Conservation (phyloP, 2,797 vertebrate genomes). For the Hyperoplus immaculatus region DNA sequence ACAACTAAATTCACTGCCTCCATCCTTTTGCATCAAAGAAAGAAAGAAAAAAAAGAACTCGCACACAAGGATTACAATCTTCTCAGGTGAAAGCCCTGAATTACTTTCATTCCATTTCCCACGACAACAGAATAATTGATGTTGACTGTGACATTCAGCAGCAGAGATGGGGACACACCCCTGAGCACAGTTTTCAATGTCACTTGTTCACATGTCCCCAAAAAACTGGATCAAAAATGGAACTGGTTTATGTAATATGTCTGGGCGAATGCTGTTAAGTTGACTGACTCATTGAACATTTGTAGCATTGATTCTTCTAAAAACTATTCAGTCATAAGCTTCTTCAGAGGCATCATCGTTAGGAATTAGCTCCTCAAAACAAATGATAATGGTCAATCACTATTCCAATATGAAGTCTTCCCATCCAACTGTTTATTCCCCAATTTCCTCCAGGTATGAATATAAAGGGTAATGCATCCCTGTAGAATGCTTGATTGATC, state of each 20-base stretch:
- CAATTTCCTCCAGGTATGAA: neutral
- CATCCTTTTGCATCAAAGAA: conserved; percentile 16
- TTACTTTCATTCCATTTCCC: conserved; percentile 31
- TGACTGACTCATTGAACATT: conserved; percentile 16
- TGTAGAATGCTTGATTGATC: neutral
- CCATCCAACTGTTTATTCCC: neutral
- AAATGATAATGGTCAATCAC: conserved; percentile 5
- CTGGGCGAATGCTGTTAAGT: conserved; percentile 21
- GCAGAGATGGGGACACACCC: conserved; percentile 5
- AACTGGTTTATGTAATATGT: conserved; percentile 36
- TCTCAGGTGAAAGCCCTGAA: conserved; percentile 16
- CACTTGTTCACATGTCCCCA: conserved; percentile 12
- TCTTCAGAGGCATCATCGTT: conserved; percentile 1
- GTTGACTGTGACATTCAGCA: conserved; percentile 26
- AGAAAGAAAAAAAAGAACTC: neutral
- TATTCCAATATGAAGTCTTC: neutral
- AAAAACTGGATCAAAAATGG: conserved; percentile 33
- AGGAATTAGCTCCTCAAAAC: conserved; percentile 23
- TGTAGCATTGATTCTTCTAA: conserved; percentile 2
- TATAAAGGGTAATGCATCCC: neutral
- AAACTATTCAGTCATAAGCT: conserved; percentile 4
- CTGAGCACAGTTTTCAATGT: conserved; percentile 36
- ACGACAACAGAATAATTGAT: conserved; percentile 31
- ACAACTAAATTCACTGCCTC: conserved; percentile 40
- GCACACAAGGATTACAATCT: neutral